phyloP scores from a whole-genome alignment of 2,888 invertebrate genomes.

The Andrena bicolor region DNA sequence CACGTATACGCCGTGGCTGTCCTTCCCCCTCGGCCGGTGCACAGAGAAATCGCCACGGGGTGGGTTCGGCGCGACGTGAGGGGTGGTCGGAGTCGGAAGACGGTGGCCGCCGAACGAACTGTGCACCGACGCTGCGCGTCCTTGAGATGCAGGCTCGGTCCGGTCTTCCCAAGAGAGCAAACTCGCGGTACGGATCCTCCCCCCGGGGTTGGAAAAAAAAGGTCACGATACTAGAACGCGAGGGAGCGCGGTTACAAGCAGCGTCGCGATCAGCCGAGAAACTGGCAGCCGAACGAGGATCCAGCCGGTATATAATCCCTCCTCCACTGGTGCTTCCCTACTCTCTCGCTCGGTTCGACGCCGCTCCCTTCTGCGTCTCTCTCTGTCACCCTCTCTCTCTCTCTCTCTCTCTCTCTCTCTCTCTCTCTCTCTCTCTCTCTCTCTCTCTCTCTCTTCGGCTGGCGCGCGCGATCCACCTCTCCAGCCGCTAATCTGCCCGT shows the following conservation, averaged over 20 bases:
- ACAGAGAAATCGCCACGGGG: conserved; percentile 18
- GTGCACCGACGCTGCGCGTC: conserved; percentile 8
- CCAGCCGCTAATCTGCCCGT: conserved; percentile 3
- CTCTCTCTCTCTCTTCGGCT: neutral
- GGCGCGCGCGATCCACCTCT: neutral
- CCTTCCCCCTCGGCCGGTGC: neutral
- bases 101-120: neutral
- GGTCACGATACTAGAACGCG: conserved; percentile 36
- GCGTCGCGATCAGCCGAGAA: conserved; percentile 78
- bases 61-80: neutral
- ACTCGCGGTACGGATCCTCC: conserved; percentile 15
- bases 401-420: conserved; percentile 8
- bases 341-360: conserved; percentile 50
- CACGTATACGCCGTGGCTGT: conserved; percentile 1
- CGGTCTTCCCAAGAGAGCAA: too few relatives aligned
- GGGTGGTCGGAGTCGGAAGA: neutral
- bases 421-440: too few relatives aligned
- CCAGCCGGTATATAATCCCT: conserved; percentile 81
- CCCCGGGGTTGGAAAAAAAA: conserved; percentile 22
- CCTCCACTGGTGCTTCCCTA: conserved; percentile 69
- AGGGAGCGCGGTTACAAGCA: conserved; percentile 39
- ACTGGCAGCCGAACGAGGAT: conserved; percentile 81
- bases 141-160: conserved; percentile 17
- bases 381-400: conserved; percentile 16
- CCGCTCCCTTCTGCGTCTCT: conserved; percentile 10